phyloP scores from a whole-genome alignment of 2,797 vertebrate species.

The Micropoecilia bifurca region DNA sequence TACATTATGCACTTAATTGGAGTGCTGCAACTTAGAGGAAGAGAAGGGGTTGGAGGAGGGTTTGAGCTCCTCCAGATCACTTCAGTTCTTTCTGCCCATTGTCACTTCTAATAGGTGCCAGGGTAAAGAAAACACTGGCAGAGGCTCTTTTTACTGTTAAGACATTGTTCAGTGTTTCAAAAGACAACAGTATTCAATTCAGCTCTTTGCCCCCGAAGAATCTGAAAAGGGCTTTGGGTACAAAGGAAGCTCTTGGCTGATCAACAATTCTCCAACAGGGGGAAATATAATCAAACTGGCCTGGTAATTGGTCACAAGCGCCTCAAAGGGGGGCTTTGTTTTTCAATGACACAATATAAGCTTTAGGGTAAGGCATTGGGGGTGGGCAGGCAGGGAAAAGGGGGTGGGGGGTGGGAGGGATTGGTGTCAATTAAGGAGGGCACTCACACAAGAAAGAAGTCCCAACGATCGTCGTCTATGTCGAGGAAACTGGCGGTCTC shows the following conservation, averaged over 20 bases:
- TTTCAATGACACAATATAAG: constrained; percentile 88
- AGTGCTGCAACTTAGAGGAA: constrained; percentile 97
- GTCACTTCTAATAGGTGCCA: constrained; percentile 98
- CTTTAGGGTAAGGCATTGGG: constrained; percentile 55
- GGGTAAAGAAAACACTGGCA: constrained; percentile 99
- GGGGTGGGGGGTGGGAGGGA: constrained; percentile 15
- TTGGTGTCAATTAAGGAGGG: constrained; percentile 91
- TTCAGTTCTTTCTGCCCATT: constrained; percentile 99
- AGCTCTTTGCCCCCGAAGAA: constrained; percentile 91
- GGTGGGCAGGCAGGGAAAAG: not conserved
- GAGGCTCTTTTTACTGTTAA: constrained; percentile 99
- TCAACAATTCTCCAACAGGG: constrained; percentile 93
- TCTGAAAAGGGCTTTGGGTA: constrained; percentile 83
- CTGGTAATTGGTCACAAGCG: constrained; percentile 92
- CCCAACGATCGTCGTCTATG: constrained; percentile 97
- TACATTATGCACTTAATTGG: constrained; percentile 99
- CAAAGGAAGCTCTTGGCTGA: constrained; percentile 94
- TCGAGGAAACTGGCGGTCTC: constrained; percentile 99
- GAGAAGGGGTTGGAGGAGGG: constrained; percentile 81
- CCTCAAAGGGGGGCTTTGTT: constrained; percentile 85
- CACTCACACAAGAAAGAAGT: constrained; percentile 99
- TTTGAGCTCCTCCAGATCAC: constrained; percentile 99
- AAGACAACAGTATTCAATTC: constrained; percentile 99
- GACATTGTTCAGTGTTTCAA: constrained; percentile 97
- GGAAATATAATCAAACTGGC: constrained; percentile 99